These are phyloP conservation scores for Dendrophyllia cribrosa DNA, from an alignment of 64 coral and sea anemone species.

Conservation along the genomic window DNA sequence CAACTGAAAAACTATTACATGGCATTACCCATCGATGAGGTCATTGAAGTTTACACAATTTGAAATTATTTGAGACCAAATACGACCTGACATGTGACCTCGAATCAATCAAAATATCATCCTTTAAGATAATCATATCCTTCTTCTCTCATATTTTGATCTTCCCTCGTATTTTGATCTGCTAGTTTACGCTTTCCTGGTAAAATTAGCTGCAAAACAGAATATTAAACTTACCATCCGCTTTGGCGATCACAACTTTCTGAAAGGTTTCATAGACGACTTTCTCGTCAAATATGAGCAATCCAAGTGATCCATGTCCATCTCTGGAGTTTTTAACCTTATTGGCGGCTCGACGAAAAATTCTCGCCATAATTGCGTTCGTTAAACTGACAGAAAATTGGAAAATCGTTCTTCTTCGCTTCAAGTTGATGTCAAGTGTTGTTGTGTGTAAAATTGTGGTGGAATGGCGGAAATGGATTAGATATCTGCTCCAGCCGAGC, in stretches of 20 bases:
- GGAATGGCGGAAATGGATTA: background rate
- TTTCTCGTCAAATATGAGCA: conserved; percentile 93
- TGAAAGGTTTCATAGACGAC: conserved; percentile 74
- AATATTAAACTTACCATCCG: conserved; percentile 57
- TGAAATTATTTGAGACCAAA: too few relatives aligned
- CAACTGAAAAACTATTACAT: too few relatives aligned
- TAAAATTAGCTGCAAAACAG: too few relatives aligned
- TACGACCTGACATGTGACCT: too few relatives aligned
- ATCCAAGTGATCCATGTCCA: conserved; percentile 67
- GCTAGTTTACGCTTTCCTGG: too few relatives aligned
- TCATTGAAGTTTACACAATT: too few relatives aligned
- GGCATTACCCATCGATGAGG: too few relatives aligned
- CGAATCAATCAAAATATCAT: too few relatives aligned
- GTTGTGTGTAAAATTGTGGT: background rate
- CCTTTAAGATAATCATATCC: too few relatives aligned
- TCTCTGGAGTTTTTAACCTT: conserved; percentile 77
- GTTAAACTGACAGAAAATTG: background rate
- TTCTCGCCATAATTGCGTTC: conserved; percentile 58
- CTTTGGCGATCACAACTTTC: conserved; percentile 62
- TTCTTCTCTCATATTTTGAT: too few relatives aligned
- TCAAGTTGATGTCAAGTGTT: background rate
- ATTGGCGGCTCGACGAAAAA: conserved; percentile 78
- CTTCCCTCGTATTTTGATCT: too few relatives aligned
- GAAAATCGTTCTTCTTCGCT: too few relatives aligned
- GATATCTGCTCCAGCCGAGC: background rate